Evolutionary conservation across 2,888 invertebrate genomes (phyloP).

Genomic region (Heteromyza rotundicornis): DNA sequence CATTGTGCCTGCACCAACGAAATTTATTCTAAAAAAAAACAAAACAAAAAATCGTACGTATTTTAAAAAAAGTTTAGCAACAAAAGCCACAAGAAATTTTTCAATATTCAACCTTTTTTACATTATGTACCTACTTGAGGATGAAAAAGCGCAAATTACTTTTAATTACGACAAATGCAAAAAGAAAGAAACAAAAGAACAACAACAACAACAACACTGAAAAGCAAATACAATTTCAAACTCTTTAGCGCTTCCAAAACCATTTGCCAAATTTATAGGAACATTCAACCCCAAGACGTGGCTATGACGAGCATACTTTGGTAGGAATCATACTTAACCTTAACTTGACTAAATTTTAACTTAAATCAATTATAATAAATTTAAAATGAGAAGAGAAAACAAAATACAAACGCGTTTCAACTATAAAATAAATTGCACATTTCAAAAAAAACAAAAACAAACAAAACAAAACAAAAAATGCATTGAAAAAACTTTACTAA

Average conservation of each 20-base stretch:
- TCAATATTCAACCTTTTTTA: background rate
- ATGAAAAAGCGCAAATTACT: slow-evolving; percentile 15
- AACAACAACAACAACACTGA: background rate
- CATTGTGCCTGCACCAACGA: background rate
- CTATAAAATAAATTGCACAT: slow-evolving; percentile 38
- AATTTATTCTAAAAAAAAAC: slow-evolving; percentile 23
- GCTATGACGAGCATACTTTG: background rate
- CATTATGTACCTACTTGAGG: background rate
- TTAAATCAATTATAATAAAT: slow-evolving; percentile 21
- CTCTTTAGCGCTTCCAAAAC: slow-evolving; percentile 61
- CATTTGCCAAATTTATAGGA: slow-evolving; percentile 61
- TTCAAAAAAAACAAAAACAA: slow-evolving; percentile 21
- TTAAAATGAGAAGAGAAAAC: background rate
- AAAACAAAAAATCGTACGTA: slow-evolving; percentile 14
- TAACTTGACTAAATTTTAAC: slow-evolving; percentile 30
- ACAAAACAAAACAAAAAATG: no score
- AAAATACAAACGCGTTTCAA: slow-evolving; percentile 9
- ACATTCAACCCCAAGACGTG: slow-evolving; percentile 1
- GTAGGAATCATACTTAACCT: slow-evolving; percentile 18
- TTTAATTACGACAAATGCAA: background rate
- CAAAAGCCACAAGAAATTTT: background rate
- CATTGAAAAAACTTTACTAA: slow-evolving; percentile 28
- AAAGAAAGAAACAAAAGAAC: background rate
- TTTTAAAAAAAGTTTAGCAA: slow-evolving; percentile 42
- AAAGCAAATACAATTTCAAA: slow-evolving; percentile 25